phyloP scores from a whole-genome alignment of 2,888 invertebrate species.

The Agonopterix arenella region DNA sequence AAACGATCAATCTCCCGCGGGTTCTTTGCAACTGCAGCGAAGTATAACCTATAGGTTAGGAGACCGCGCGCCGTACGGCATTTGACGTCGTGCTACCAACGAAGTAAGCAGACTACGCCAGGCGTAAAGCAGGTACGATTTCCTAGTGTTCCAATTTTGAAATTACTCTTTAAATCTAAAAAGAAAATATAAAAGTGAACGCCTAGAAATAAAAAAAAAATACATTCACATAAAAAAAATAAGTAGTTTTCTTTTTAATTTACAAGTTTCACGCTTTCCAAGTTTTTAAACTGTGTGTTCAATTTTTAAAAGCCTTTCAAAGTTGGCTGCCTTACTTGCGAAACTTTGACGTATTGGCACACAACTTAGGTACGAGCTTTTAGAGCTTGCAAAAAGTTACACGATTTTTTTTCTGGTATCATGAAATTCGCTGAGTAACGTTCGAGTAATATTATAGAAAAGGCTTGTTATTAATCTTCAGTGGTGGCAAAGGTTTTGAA shows the following conservation, averaged over 20 bases:
- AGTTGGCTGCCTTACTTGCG: no score
- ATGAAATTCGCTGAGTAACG: no score
- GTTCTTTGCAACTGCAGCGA: slow-evolving; percentile 49
- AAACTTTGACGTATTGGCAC: no score
- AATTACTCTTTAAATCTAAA: slow-evolving; percentile 3
- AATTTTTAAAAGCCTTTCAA: not conserved
- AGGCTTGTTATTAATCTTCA: no score
- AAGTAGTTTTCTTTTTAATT: not conserved
- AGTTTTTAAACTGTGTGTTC: not conserved
- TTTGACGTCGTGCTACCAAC: slow-evolving; percentile 6
- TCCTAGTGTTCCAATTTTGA: slow-evolving; percentile 1
- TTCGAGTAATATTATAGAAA: no score
- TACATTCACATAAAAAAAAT: not conserved
- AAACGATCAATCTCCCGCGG: slow-evolving; percentile 43
- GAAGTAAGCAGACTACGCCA: not conserved
- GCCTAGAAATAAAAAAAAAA: not conserved
- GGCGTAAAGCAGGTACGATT: not conserved
- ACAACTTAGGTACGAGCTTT: no score
- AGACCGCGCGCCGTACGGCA: slow-evolving; percentile 28
- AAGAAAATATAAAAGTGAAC: not conserved
- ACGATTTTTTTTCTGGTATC: no score
- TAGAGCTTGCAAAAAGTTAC: no score
- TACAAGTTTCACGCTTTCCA: not conserved
- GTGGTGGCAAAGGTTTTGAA: no score
- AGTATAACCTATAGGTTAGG: slow-evolving; percentile 13